A percentile compares a stretch with the other conserved stretches of the same genome.
These are phyloP conservation scores for Ommatoiulus sabulosus DNA, from an alignment of 2,888 invertebrate species.

Conservation along the genomic window DNA sequence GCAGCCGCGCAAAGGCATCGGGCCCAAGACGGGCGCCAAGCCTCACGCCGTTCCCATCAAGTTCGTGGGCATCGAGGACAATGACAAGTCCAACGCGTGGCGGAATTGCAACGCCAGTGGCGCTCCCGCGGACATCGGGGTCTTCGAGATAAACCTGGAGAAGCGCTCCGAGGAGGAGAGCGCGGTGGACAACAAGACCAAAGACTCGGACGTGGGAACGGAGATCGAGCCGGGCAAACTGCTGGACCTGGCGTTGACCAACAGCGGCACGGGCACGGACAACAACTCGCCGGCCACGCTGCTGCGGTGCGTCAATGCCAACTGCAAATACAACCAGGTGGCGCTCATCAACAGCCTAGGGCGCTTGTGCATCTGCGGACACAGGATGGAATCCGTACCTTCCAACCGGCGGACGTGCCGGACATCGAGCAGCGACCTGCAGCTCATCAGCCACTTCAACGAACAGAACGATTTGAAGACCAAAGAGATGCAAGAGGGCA, in stretches of 20 bases:
- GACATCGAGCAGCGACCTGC: not conserved
- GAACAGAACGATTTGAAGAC: slow-evolving; percentile 55
- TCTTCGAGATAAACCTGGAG: slow-evolving; percentile 61
- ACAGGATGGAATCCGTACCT: slow-evolving; percentile 55
- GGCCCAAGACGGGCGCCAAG: slow-evolving; percentile 63
- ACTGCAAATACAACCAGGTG: slow-evolving; percentile 58
- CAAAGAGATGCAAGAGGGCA: not conserved
- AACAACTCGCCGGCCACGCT: not conserved
- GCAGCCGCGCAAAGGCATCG: slow-evolving; percentile 59
- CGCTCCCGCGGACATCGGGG: not conserved
- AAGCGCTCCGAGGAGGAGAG: slow-evolving; percentile 68
- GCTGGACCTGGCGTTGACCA: not conserved
- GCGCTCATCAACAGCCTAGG: slow-evolving; percentile 55
- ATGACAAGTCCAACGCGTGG: not conserved
- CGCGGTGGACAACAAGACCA: slow-evolving; percentile 67
- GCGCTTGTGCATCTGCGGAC: slow-evolving; percentile 57
- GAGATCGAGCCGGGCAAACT: not conserved
- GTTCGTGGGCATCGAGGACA: slow-evolving; percentile 65
- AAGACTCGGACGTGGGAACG: slow-evolving; percentile 61
- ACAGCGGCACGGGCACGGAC: not conserved
- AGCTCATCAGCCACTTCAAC: slow-evolving; percentile 51
- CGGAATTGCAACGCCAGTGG: slow-evolving; percentile 9
- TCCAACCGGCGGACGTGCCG: slow-evolving; percentile 45
- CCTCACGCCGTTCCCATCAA: slow-evolving; percentile 66
- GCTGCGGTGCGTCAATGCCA: slow-evolving; percentile 35